phyloP scores from a whole-genome alignment of 2,888 invertebrate genomes.

The Acleris laterana region DNA sequence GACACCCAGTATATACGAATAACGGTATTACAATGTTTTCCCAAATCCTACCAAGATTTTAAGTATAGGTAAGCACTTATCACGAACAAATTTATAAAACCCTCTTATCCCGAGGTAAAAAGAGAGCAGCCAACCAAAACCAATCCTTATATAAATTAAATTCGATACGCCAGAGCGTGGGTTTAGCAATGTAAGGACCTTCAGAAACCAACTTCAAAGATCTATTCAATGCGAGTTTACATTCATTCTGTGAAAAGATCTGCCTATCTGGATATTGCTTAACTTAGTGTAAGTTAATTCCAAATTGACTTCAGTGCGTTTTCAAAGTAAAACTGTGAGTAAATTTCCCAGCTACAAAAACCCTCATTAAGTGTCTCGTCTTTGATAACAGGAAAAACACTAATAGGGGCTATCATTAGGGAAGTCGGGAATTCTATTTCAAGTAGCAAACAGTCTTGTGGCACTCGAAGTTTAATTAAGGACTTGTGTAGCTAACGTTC shows the following conservation, averaged over 20 bases:
- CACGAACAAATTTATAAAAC: conserved; percentile 19
- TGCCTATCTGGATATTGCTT: background rate
- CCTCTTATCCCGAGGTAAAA: conserved; percentile 2
- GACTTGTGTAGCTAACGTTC: background rate
- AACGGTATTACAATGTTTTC: conserved; percentile 1
- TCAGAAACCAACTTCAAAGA: conserved; percentile 3
- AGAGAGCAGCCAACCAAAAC: conserved; percentile 11
- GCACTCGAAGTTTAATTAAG: conserved; percentile 4
- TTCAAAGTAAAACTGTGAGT: background rate
- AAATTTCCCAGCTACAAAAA: background rate
- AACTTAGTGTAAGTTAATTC: conserved; percentile 7
- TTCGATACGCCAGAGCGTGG: conserved; percentile 3
- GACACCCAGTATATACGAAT: too few species aligned
- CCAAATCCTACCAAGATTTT: conserved; percentile 4
- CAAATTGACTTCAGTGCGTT: background rate
- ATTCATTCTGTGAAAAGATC: background rate
- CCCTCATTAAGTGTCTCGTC: background rate
- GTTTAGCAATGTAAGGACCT: conserved; percentile 18
- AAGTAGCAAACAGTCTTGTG: background rate
- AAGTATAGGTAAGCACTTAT: conserved; percentile 7
- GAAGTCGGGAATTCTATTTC: background rate
- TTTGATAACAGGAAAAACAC: background rate
- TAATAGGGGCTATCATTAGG: background rate
- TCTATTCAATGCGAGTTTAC: conserved; percentile 2
- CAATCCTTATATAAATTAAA: conserved; percentile 7